These are phyloP conservation scores for Scartelaos histophorus DNA, from an alignment of 2,113 vertebrate genomes.

Conservation along the genomic window DNA sequence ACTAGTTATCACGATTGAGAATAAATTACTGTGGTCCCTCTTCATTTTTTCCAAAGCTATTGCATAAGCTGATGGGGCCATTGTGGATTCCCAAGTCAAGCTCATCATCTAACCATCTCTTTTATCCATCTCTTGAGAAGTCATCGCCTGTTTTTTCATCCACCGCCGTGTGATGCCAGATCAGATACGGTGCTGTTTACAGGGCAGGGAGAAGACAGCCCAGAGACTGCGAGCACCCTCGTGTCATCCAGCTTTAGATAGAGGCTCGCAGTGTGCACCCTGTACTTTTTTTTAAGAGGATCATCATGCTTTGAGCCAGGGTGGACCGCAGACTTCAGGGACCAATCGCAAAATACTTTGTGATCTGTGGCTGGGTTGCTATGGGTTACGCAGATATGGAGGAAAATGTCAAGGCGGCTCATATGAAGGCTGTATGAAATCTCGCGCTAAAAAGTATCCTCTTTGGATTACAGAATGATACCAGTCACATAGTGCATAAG, in stretches of 20 bases:
- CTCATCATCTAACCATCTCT: slow-evolving; percentile 38
- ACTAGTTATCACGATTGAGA: too few relatives aligned
- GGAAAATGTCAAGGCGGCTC: slow-evolving; percentile 56
- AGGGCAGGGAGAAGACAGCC: slow-evolving; percentile 43
- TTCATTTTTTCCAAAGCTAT: not conserved
- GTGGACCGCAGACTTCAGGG: slow-evolving; percentile 44
- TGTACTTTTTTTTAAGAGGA: slow-evolving; percentile 31
- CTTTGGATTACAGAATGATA: not conserved
- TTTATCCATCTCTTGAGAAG: slow-evolving; percentile 50
- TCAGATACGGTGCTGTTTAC: slow-evolving; percentile 60
- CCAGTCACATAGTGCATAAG: not conserved
- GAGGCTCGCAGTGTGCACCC: slow-evolving; percentile 39
- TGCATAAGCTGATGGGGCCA: slow-evolving; percentile 18
- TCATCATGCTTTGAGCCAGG: slow-evolving; percentile 50
- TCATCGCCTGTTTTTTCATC: slow-evolving; percentile 43
- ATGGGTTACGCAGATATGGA: slow-evolving; percentile 64
- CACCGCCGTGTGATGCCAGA: slow-evolving; percentile 53
- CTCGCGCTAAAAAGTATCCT: not conserved
- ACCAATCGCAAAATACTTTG: slow-evolving; percentile 57
- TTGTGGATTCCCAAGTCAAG: slow-evolving; percentile 28
- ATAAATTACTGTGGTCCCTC: not conserved
- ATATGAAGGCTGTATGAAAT: slow-evolving; percentile 26
- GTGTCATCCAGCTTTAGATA: slow-evolving; percentile 27
- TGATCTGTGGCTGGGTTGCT: slow-evolving; percentile 64
- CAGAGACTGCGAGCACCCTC: slow-evolving; percentile 42